phyloP scores from a whole-genome alignment of 2,797 vertebrate genomes.

The Xiphophorus birchmanni region DNA sequence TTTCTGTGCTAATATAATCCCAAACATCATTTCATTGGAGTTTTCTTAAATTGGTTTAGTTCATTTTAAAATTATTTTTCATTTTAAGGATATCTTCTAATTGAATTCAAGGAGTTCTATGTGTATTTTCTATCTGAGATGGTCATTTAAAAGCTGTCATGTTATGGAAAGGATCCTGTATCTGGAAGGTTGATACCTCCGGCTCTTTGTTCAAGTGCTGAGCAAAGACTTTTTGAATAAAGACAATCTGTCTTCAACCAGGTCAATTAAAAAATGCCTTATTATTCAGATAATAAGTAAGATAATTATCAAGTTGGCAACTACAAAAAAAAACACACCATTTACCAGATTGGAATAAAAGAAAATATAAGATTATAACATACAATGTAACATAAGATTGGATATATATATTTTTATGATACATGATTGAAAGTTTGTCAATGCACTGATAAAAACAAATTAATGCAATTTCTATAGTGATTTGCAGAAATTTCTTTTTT shows the following conservation, averaged over 20 bases:
- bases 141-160: constrained; percentile 89
- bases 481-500: not conserved
- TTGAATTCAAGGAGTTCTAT: constrained; percentile 87
- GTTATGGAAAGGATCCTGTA: constrained; percentile 89
- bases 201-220: constrained; percentile 91
- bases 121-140: constrained; percentile 87
- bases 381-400: not conserved
- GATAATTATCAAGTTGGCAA: not conserved
- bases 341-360: not conserved
- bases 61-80: constrained; percentile 16
- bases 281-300: constrained; percentile 43
- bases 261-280: constrained; percentile 54
- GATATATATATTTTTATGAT: not conserved
- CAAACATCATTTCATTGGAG: constrained; percentile 78
- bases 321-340: not conserved
- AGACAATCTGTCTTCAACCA: constrained; percentile 96
- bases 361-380: not conserved
- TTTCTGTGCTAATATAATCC: constrained; percentile 88
- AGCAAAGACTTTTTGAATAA: constrained; percentile 98
- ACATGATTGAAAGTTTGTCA: not conserved
- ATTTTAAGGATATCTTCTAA: constrained; percentile 87
- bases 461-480: not conserved
- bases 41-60: not conserved
- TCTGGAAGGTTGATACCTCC: constrained; percentile 91
- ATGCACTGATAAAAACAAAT: not conserved